These are phyloP conservation scores for Bursaphelenchus okinawaensis DNA, from an alignment of 2,888 invertebrate species.

Conservation along the genomic window DNA sequence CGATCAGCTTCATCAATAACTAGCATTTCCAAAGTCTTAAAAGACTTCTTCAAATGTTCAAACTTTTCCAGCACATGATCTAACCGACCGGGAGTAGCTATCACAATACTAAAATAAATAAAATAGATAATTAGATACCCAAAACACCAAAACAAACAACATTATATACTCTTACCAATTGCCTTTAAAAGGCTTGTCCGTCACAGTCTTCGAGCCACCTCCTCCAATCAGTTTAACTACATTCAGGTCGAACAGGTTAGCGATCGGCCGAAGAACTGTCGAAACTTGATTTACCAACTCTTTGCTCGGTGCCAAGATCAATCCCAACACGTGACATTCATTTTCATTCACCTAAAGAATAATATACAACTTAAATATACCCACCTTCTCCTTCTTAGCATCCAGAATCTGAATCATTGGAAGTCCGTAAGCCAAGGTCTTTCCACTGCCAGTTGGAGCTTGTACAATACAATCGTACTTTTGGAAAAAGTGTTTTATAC, in stretches of 20 bases:
- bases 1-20: conserved; percentile 95
- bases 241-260: conserved; percentile 15
- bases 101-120: conserved; percentile 69
- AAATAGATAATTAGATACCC: neutral
- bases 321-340: conserved; percentile 68
- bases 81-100: conserved; percentile 89
- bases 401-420: conserved; percentile 76
- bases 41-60: conserved; percentile 25
- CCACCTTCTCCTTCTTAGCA: conserved; percentile 57
- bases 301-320: conserved; percentile 89
- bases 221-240: conserved; percentile 23
- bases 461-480: conserved; percentile 96
- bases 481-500: conserved; percentile 66
- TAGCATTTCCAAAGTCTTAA: conserved; percentile 69
- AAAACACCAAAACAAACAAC: neutral
- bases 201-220: conserved; percentile 32
- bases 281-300: conserved; percentile 86
- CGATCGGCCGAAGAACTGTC: conserved; percentile 58
- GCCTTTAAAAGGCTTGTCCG: conserved; percentile 33
- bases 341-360: conserved; percentile 18
- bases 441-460: conserved; percentile 96
- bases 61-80: conserved; percentile 68
- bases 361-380: neutral
- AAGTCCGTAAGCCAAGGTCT: conserved; percentile 89
- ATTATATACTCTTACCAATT: conserved; percentile 28